Conservation (phyloP, 2,888 invertebrate species). For the Incurvaria masculella region DNA sequence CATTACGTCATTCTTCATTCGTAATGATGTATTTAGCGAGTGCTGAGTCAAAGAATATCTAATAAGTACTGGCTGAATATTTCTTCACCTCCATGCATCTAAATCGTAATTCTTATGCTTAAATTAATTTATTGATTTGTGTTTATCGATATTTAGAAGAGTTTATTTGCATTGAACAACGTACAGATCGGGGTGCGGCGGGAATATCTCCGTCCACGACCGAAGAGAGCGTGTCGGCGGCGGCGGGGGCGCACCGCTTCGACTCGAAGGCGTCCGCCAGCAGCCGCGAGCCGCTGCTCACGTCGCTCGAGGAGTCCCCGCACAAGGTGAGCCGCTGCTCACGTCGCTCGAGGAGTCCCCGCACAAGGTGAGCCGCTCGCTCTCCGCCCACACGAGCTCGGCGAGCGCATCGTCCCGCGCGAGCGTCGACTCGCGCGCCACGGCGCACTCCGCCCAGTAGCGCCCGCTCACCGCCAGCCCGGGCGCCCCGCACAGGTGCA, state of each 20-base stretch:
- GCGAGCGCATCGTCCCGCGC: slow-evolving; percentile 16
- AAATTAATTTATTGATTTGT: no score
- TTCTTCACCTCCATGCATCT: no score
- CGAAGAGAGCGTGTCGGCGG: slow-evolving; percentile 40
- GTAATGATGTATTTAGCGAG: no score
- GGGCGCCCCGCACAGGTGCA: slow-evolving; percentile 70
- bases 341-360: no score
- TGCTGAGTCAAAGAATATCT: no score
- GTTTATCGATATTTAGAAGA: no score
- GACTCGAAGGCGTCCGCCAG: slow-evolving; percentile 25
- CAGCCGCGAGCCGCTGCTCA: slow-evolving; percentile 64
- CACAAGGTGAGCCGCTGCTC: slow-evolving; percentile 31
- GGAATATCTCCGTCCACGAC: slow-evolving; percentile 56
- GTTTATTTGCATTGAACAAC: no score
- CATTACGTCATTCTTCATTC: no score
- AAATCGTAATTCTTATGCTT: no score
- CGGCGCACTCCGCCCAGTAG: slow-evolving; percentile 64
- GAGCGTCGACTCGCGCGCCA: slow-evolving; percentile 60
- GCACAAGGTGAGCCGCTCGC: slow-evolving; percentile 1
- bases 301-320: slow-evolving; percentile 50
- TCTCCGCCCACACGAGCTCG: not conserved
- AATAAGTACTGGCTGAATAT: no score
- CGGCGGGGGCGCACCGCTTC: slow-evolving; percentile 3
- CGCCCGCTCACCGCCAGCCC: slow-evolving; percentile 29
- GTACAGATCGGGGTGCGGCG: slow-evolving; percentile 15